These are phyloP conservation scores for Dasyornis broadbenti DNA, from an alignment of 2,113 vertebrate species.

Conservation along the genomic window DNA sequence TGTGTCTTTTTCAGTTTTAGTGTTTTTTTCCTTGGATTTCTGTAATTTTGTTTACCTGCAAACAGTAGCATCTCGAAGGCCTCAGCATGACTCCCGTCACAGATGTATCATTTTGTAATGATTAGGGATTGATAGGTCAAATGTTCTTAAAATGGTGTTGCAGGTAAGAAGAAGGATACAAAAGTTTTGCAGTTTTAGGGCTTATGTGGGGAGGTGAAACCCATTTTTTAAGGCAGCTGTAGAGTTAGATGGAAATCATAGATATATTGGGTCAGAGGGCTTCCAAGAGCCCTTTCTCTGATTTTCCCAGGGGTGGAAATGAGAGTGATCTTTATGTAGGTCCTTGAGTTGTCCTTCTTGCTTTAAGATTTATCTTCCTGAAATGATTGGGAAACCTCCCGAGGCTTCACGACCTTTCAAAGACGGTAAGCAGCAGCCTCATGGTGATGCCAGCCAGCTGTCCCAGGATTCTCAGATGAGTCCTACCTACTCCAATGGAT, in stretches of 20 bases:
- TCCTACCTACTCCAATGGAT: not conserved
- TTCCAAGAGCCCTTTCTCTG: not conserved
- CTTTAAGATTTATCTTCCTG: not conserved
- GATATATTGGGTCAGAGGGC: fast-evolving
- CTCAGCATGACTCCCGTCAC: fast-evolving
- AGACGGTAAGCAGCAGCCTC: not conserved
- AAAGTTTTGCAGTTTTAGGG: not conserved
- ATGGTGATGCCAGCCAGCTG: not conserved
- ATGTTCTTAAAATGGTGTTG: not conserved
- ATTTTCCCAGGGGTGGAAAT: not conserved
- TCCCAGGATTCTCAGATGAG: not conserved
- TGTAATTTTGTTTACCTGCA: not conserved
- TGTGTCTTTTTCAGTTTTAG: not conserved
- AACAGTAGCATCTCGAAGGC: not conserved
- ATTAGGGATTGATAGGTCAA: not conserved
- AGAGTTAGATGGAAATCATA: not conserved
- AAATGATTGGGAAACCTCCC: not conserved
- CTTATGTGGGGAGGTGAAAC: not conserved
- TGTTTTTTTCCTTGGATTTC: not conserved
- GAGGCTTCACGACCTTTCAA: not conserved
- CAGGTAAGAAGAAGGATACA: not conserved
- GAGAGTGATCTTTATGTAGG: not conserved
- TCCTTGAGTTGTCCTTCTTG: not conserved
- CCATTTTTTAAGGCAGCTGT: not conserved
- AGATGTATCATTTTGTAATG: not conserved